Conservation (phyloP, 2,797 vertebrate species). For the Gambelia wislizenii region DNA sequence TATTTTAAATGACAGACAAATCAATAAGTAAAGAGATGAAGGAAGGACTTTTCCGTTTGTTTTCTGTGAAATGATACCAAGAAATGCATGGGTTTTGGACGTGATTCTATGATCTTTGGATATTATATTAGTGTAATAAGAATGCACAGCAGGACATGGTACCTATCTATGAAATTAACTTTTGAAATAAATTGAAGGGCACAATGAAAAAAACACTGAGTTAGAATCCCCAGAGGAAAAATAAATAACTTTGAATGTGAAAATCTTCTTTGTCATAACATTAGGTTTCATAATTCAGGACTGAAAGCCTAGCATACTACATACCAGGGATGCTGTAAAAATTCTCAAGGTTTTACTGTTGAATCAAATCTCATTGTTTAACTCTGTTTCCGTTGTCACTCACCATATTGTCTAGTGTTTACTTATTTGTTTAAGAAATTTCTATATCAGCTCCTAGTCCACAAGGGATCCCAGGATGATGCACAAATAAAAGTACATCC, state of each 20-base stretch:
- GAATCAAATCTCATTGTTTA: constrained; percentile 8
- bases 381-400: background rate
- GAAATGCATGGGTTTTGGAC: constrained; percentile 58
- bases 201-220: constrained; percentile 60
- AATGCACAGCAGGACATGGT: constrained; percentile 60
- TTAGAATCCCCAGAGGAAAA: constrained; percentile 46
- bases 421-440: too few relatives aligned
- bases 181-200: constrained; percentile 62
- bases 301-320: constrained; percentile 37
- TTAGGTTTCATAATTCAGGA: constrained; percentile 50
- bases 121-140: constrained; percentile 74
- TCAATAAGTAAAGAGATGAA: constrained; percentile 39
- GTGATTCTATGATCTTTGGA: constrained; percentile 51
- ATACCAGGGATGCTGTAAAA: background rate
- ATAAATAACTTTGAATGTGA: constrained; percentile 61
- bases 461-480: background rate
- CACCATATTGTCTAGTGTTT: background rate
- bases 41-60: constrained; percentile 44
- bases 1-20: constrained; percentile 71
- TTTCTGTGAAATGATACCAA: constrained; percentile 38
- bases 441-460: too few relatives aligned
- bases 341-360: background rate
- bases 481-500: background rate
- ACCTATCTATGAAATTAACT: constrained; percentile 63
- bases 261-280: constrained; percentile 59